phyloP scores from a whole-genome alignment of 2,888 invertebrate genomes.

The Flexamia atlantica region DNA sequence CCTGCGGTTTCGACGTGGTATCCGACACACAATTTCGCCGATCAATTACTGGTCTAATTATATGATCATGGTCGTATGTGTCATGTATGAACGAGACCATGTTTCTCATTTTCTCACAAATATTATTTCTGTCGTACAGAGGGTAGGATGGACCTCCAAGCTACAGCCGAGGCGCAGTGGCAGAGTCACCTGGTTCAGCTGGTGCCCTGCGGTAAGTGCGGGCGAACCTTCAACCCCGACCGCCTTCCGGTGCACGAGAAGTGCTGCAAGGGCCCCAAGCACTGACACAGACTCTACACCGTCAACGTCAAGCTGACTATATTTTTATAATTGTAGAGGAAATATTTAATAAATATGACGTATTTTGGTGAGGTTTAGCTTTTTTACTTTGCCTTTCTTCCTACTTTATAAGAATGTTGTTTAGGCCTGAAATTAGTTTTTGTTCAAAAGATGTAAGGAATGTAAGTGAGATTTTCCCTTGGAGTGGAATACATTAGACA shows the following conservation, averaged over 20 bases:
- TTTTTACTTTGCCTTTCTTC: too few relatives aligned
- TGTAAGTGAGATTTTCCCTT: too few relatives aligned
- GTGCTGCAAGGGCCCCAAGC: constrained; percentile 76
- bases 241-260: constrained; percentile 80
- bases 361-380: not conserved
- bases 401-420: too few relatives aligned
- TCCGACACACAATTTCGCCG: too few relatives aligned
- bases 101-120: too few relatives aligned
- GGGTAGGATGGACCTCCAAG: constrained; percentile 71
- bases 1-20: too few relatives aligned
- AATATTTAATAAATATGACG: not conserved
- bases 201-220: constrained; percentile 79
- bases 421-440: too few relatives aligned
- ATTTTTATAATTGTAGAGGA: constrained; percentile 43
- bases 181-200: constrained; percentile 78
- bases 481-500: too few relatives aligned
- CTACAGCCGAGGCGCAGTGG: constrained; percentile 77
- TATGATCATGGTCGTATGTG: too few relatives aligned
- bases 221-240: constrained; percentile 81
- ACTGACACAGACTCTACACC: constrained; percentile 20
- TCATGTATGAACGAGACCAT: too few relatives aligned
- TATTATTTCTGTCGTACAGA: constrained; percentile 70
- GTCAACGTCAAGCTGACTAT: constrained; percentile 39
- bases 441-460: too few relatives aligned
- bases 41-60: too few relatives aligned